Conservation (phyloP, 2,797 vertebrate species). For the Tiaroga cobitis region DNA sequence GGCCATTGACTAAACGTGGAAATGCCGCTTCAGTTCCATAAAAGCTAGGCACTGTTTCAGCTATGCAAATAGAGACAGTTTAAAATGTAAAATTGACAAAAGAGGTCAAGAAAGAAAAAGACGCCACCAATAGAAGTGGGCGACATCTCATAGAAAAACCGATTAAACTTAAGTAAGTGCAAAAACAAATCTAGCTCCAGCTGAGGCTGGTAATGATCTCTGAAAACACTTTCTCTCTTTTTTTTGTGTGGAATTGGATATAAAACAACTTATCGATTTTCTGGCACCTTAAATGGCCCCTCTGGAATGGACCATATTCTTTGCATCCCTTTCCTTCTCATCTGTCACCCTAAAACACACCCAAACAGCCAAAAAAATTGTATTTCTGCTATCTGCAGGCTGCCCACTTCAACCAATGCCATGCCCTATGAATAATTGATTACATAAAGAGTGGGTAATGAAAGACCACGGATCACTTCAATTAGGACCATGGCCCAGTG, state of each 20-base stretch:
- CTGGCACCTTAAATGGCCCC: slow-evolving; percentile 40
- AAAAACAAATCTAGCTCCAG: slow-evolving; percentile 57
- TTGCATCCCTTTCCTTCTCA: slow-evolving; percentile 9
- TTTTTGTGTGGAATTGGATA: slow-evolving; percentile 50
- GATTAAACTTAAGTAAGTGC: slow-evolving; percentile 53
- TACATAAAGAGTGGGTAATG: slow-evolving; percentile 39
- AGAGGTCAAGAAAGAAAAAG: slow-evolving; percentile 22
- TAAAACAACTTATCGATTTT: slow-evolving; percentile 60
- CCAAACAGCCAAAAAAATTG: slow-evolving; percentile 10
- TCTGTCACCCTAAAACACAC: slow-evolving; percentile 33
- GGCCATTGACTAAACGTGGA: neutral
- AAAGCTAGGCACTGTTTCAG: neutral
- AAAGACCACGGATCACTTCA: slow-evolving; percentile 25
- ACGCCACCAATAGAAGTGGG: slow-evolving; percentile 40
- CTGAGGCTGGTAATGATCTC: slow-evolving; percentile 50
- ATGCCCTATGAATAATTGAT: slow-evolving; percentile 54
- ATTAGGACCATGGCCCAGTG: slow-evolving; percentile 29
- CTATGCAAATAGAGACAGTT: neutral
- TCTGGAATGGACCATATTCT: slow-evolving; percentile 7
- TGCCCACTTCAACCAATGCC: slow-evolving; percentile 29
- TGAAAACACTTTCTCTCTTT: slow-evolving; percentile 20
- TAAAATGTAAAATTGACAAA: slow-evolving; percentile 29
- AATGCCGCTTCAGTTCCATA: slow-evolving; percentile 17
- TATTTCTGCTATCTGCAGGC: slow-evolving; percentile 20
- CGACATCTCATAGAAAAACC: slow-evolving; percentile 43